Base-by-base conservation (phyloP, 2,113 vertebrate genomes). In the Eudyptes chrysolophus region DNA sequence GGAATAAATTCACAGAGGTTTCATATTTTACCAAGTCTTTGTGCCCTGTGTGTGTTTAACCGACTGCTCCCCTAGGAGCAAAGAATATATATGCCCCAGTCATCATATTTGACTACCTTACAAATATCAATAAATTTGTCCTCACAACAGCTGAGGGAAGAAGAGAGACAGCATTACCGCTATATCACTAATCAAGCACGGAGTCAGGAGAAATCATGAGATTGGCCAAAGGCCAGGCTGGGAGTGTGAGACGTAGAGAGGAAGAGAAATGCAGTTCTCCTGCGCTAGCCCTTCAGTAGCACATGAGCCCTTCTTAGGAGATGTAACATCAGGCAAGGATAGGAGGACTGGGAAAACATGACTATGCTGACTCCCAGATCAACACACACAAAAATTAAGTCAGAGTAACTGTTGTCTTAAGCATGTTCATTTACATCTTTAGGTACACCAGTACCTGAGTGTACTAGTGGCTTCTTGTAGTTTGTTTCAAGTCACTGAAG, bases 1-100 rank as follows among this genome's bases (percentile, higher is more conserved):
- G 26, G 29, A 94, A 96, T 94, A 97, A 88, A 97, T 97, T 96
- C 58, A 90, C 61, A 93, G 65, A 69, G 30, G 48, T 88, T 96
- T 94, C 69, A 22, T 76, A 90, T 72, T 95, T 87, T 90, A 87
- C 54, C 42, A 87, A 95, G 34, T 42, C n/a, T 95, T 44, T 65
- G 40, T 74, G 78, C 36, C 5, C 40, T 38, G 2, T 48, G 18
- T 84, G 22, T 79, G 17, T 83, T 88, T 85, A 84, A 93, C 19
- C 60, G 40, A 94, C 40, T 95, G 30, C 18, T 66, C 70, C 61
- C 36, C 14, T 52, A 70, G 57, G 60, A 84, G 40, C 61, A 93
- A 76, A 78, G 42, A 61, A 48, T 46, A 54, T 91, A 30, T 64
- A 26, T 71, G 42, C 13, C 16, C 32, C 27, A 54, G 55, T 65